These are phyloP conservation scores for Amphipoea oculea DNA, from an alignment of 2,888 invertebrate genomes.

Conservation along the genomic window DNA sequence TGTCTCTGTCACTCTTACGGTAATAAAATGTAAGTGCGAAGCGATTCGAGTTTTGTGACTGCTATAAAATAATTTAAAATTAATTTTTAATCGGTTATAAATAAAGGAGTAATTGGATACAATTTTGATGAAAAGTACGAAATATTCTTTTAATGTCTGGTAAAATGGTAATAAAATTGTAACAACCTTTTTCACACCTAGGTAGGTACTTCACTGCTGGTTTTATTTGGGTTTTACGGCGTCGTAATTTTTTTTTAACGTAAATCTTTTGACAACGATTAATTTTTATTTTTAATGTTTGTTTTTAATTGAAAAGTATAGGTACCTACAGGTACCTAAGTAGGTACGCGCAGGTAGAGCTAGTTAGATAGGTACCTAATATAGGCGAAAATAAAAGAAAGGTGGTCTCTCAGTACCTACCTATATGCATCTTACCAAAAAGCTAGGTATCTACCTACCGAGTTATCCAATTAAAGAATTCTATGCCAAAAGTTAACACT, in stretches of 20 bases:
- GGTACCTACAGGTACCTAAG: neutral
- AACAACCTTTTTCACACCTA: slow-evolving; percentile 36
- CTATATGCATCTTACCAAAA: neutral
- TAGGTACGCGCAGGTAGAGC: neutral
- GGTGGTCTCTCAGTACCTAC: too few relatives aligned
- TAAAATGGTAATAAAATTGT: slow-evolving; percentile 45
- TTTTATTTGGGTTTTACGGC: slow-evolving; percentile 32
- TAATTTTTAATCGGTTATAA: slow-evolving; percentile 53
- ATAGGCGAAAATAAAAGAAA: neutral
- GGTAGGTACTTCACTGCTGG: slow-evolving; percentile 6
- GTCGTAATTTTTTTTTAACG: slow-evolving; percentile 2
- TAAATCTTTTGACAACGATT: neutral
- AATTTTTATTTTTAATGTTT: neutral
- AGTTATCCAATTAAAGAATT: neutral
- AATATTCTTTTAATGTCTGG: slow-evolving; percentile 33
- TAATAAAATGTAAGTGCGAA: slow-evolving; percentile 75
- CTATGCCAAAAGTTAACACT: neutral
- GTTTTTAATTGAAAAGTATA: neutral
- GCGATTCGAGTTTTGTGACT: slow-evolving; percentile 66
- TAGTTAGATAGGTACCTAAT: too few relatives aligned
- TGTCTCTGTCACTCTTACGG: slow-evolving; percentile 80
- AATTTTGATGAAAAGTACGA: slow-evolving; percentile 40
- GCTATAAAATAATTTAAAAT: slow-evolving; percentile 62
- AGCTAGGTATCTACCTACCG: too few relatives aligned
- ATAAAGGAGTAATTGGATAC: slow-evolving; percentile 26